Conservation (phyloP, 92 coral and sea anemone species). For the Epizoanthus illoricatus region DNA sequence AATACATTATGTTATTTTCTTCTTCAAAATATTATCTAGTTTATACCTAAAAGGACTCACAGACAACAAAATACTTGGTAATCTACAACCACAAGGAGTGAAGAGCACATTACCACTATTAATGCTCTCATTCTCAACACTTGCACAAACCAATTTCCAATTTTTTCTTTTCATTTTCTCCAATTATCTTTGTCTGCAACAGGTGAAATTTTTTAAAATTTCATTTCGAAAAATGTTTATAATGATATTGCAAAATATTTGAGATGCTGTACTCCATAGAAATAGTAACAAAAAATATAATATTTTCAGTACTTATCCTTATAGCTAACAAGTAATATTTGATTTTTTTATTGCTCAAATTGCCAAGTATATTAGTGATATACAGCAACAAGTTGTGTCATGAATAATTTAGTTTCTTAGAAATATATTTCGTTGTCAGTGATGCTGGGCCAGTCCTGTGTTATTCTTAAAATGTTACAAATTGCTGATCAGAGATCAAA, state of each 20-base stretch:
- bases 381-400: background rate
- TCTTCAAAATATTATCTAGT: background rate
- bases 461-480: background rate
- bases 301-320: too few species aligned
- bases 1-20: too few species aligned
- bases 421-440: background rate
- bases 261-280: too few species aligned
- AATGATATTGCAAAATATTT: too few species aligned
- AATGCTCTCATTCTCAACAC: too few species aligned
- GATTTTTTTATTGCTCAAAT: too few species aligned
- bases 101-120: background rate
- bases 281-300: background rate
- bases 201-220: constrained; percentile 15
- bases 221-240: background rate
- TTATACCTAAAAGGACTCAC: background rate
- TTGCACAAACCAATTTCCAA: background rate
- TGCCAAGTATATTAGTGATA: background rate
- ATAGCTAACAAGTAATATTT: background rate
- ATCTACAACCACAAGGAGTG: too few species aligned
- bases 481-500: constrained; percentile 4
- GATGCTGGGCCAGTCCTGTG: background rate
- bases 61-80: too few species aligned
- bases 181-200: constrained; percentile 6
- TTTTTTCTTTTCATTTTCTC: background rate
- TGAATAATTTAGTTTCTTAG: background rate